phyloP scores from a whole-genome alignment of 2,888 invertebrate species.

The Apotomis betuletana region DNA sequence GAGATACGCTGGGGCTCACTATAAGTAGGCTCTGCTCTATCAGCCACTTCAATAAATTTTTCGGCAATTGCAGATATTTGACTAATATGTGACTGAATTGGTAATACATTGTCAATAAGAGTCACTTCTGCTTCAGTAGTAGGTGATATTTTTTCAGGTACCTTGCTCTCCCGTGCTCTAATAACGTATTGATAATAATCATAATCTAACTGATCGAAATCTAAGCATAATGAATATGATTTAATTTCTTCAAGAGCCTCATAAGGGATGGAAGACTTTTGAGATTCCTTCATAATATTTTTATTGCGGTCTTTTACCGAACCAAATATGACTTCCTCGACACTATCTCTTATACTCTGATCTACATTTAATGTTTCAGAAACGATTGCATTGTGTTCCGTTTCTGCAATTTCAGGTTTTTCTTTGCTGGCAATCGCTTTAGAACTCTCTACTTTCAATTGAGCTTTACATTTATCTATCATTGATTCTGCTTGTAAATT shows the following conservation, averaged over 20 bases:
- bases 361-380: conserved; percentile 7
- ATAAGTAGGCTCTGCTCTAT: neutral
- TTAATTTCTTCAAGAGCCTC: conserved; percentile 67
- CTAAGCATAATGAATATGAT: conserved; percentile 65
- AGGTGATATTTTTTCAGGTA: neutral
- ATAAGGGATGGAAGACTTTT: conserved; percentile 59
- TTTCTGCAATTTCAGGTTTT: neutral
- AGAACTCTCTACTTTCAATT: neutral
- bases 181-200: conserved; percentile 61
- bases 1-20: conserved; percentile 20
- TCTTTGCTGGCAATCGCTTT: neutral
- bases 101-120: neutral
- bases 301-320: conserved; percentile 84
- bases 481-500: neutral
- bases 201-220: conserved; percentile 65
- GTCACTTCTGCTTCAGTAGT: neutral
- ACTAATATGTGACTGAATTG: neutral
- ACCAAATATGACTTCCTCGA: conserved; percentile 85
- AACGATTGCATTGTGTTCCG: conserved; percentile 20
- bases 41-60: neutral
- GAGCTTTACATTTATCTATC: neutral
- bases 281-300: conserved; percentile 45
- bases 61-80: neutral
- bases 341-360: conserved; percentile 54
- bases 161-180: conserved; percentile 46